Conservation (phyloP, 1,140 invertebrate genomes). For the Mercenaria mercenaria region DNA sequence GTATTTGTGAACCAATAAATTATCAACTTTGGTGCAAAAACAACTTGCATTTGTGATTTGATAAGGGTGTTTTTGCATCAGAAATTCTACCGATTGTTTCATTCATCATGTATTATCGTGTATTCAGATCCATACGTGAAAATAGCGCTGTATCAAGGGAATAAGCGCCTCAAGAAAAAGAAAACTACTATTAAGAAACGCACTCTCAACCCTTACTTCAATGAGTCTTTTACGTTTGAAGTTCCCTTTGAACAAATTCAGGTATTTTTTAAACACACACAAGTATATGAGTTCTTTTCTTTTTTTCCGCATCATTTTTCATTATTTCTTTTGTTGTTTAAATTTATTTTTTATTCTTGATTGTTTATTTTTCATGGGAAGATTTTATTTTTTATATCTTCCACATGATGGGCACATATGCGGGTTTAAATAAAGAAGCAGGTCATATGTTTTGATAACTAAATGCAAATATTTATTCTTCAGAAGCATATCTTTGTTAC, state of each 20-base stretch:
- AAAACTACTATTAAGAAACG: conserved; percentile 88
- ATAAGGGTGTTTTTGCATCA: too few species aligned
- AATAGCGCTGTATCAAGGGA: conserved; percentile 88
- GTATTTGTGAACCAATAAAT: too few species aligned
- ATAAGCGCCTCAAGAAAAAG: conserved; percentile 89
- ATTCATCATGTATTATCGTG: conserved; percentile 49
- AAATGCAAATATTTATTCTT: background rate
- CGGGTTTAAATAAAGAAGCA: conserved; percentile 2
- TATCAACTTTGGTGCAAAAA: background rate
- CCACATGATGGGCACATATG: background rate
- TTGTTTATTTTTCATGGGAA: conserved; percentile 26
- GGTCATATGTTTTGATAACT: background rate
- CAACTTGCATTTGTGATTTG: background rate
- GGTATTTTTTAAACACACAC: conserved; percentile 86
- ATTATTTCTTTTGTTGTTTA: conserved; percentile 19
- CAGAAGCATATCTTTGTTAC: too few species aligned
- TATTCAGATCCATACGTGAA: conserved; percentile 89
- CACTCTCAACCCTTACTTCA: conserved; percentile 89
- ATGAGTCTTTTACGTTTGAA: conserved; percentile 89
- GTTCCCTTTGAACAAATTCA: conserved; percentile 91
- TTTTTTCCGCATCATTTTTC: background rate
- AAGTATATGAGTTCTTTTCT: conserved; percentile 27
- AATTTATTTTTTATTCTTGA: conserved; percentile 5
- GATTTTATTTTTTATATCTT: conserved; percentile 20
- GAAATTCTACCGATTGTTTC: background rate